Conservation (phyloP, 2,113 vertebrate genomes). For the Pseudonaja textilis region DNA sequence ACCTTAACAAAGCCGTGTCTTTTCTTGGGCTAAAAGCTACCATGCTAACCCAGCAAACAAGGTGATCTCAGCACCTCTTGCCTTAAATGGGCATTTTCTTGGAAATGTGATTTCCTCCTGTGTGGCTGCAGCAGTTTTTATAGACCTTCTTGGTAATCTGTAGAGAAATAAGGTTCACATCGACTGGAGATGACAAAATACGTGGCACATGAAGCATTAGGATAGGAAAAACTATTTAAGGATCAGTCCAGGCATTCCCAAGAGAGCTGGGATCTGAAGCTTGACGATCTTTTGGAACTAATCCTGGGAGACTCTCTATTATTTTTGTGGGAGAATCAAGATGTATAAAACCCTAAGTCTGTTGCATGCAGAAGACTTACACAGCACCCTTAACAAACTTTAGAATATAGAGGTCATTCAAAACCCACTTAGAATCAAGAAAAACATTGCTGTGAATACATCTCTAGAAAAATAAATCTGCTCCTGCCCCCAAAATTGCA, state of each 20-base stretch:
- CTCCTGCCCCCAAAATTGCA: conserved; percentile 10
- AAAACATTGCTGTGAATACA: conserved; percentile 20
- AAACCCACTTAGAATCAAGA: not conserved
- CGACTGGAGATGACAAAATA: not conserved
- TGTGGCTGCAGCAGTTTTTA: not conserved
- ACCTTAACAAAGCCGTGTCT: not conserved
- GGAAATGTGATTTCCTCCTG: not conserved
- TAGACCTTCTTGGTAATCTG: not conserved
- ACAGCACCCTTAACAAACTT: not conserved
- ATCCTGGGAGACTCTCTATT: not conserved
- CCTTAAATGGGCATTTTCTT: not conserved
- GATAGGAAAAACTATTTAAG: not conserved
- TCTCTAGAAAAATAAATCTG: not conserved
- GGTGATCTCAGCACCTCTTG: not conserved
- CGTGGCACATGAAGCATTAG: not conserved
- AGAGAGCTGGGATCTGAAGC: not conserved
- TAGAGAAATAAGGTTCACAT: not conserved
- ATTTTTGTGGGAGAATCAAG: not conserved
- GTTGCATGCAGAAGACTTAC: not conserved
- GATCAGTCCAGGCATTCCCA: not conserved
- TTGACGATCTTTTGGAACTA: not conserved
- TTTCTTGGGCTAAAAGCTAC: not conserved
- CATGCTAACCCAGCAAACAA: not conserved
- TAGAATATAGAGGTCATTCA: fast-evolving
- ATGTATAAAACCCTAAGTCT: not conserved